These are phyloP conservation scores for Timema podura DNA, from an alignment of 2,888 invertebrate species.

Conservation along the genomic window DNA sequence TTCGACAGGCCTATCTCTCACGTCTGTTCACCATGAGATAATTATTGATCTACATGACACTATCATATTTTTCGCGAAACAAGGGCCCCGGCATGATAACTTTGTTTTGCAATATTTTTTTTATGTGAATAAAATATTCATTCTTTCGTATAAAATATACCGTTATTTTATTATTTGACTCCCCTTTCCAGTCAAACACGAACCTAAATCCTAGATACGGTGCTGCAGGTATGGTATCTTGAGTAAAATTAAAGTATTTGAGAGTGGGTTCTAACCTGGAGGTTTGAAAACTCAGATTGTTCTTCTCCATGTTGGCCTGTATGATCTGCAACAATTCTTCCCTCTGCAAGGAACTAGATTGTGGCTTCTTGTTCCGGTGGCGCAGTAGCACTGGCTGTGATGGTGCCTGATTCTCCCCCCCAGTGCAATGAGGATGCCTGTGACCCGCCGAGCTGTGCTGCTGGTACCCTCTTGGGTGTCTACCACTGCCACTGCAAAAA, in stretches of 20 bases:
- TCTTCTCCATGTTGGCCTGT: constrained; percentile 88
- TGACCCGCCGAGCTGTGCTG: constrained; percentile 42
- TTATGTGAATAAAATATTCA: not conserved
- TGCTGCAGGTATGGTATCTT: not conserved
- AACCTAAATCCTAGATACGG: too few species aligned
- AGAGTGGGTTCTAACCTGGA: constrained; percentile 67
- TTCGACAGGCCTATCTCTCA: too few species aligned
- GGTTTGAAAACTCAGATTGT: constrained; percentile 79
- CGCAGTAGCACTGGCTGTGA: constrained; percentile 15
- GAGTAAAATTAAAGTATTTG: too few species aligned
- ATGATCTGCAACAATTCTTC: constrained; percentile 82
- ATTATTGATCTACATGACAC: too few species aligned
- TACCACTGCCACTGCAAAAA: constrained; percentile 18
- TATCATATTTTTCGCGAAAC: too few species aligned
- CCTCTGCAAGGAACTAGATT: constrained; percentile 70
- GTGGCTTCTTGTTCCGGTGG: constrained; percentile 52
- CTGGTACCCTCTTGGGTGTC: constrained; percentile 34
- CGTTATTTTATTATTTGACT: not conserved
- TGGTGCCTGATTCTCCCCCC: constrained; percentile 10
- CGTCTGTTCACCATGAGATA: too few species aligned
- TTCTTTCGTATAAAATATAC: not conserved
- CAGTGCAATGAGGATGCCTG: constrained; percentile 40
- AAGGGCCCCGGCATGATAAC: too few species aligned
- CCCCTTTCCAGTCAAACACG: too few species aligned
- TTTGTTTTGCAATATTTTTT: too few species aligned